These are phyloP conservation scores for Cryptoprocta ferox DNA, from an alignment of 2,797 vertebrate genomes.

Conservation along the genomic window DNA sequence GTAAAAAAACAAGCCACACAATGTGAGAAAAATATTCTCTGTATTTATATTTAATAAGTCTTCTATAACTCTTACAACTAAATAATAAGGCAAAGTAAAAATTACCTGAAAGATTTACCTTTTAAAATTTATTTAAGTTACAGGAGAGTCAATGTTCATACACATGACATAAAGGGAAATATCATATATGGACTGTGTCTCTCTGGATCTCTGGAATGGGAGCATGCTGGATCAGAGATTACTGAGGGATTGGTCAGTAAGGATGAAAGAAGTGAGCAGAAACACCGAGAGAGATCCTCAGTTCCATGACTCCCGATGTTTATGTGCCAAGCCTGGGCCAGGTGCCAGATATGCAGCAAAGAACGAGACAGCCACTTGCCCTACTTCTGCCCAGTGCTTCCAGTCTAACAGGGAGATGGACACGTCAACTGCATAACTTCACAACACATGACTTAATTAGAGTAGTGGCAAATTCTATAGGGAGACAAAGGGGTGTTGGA, in stretches of 20 bases:
- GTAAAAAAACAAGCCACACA: background rate
- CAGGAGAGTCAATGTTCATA: background rate
- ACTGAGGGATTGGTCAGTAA: background rate
- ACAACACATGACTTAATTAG: background rate
- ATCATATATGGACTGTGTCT: no score
- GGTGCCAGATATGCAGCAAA: background rate
- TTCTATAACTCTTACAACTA: background rate
- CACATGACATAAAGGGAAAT: background rate
- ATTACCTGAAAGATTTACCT: background rate
- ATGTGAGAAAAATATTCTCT: background rate
- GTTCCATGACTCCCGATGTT: fast-evolving
- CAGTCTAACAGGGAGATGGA: background rate
- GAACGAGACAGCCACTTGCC: background rate
- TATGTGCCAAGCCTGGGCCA: background rate
- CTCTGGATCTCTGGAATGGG: background rate
- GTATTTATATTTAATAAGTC: background rate
- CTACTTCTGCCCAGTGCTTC: background rate
- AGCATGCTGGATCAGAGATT: background rate
- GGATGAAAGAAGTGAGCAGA: background rate
- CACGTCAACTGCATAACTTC: background rate
- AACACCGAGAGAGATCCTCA: no score
- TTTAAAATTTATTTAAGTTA: background rate
- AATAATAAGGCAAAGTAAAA: background rate
- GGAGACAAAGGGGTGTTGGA: background rate
- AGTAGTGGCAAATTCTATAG: background rate